phyloP scores from a whole-genome alignment of 2,888 invertebrate genomes.

The Teleogryllus oceanicus region DNA sequence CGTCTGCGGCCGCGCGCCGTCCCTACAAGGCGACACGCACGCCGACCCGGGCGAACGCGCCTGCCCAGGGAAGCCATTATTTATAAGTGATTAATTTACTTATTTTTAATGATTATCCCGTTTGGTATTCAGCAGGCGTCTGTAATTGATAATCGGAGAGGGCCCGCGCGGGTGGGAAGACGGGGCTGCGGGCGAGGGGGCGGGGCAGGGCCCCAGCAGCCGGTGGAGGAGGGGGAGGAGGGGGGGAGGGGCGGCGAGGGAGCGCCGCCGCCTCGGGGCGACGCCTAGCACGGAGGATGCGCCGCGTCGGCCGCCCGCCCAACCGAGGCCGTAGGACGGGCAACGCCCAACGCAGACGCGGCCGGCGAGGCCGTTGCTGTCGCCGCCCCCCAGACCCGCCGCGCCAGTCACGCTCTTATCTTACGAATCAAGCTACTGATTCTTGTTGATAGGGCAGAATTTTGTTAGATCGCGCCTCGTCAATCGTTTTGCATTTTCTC shows the following conservation, averaged over 20 bases:
- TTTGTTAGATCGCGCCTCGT: no score
- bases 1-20: no score
- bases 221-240: not conserved
- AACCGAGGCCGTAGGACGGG: not conserved
- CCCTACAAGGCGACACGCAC: not conserved
- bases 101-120: not conserved
- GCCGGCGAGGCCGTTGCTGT: not conserved
- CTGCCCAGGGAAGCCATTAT: not conserved
- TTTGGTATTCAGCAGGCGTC: constrained; percentile 6
- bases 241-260: not conserved
- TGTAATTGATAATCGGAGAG: not conserved
- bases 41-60: not conserved
- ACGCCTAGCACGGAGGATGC: not conserved
- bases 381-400: no score
- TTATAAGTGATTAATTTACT: constrained; percentile 18
- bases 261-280: not conserved
- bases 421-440: no score
- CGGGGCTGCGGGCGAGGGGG: not conserved
- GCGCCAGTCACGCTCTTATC: no score
- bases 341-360: not conserved
- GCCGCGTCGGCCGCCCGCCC: not conserved
- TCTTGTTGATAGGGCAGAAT: no score
- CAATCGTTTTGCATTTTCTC: no score
- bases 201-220: not conserved
- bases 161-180: not conserved